These are phyloP conservation scores for Hydraecia micacea DNA, from an alignment of 2,888 invertebrate genomes.

Conservation along the genomic window DNA sequence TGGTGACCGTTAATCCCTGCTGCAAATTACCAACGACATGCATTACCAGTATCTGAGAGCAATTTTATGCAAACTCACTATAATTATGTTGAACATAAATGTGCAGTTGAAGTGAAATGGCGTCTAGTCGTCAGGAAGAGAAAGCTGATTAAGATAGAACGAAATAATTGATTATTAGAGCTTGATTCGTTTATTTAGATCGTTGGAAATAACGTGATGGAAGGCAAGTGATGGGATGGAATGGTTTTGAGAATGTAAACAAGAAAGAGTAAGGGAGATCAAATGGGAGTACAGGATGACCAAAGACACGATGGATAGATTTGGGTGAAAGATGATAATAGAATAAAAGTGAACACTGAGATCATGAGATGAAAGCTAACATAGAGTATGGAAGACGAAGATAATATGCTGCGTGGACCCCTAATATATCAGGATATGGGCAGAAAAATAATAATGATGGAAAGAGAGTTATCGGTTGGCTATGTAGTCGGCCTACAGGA, in stretches of 20 bases:
- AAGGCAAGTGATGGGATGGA: neutral
- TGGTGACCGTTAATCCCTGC: conserved; percentile 49
- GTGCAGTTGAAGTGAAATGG: conserved; percentile 52
- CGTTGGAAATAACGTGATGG: neutral
- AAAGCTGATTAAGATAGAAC: conserved; percentile 52
- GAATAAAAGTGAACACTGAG: neutral
- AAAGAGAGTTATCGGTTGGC: neutral
- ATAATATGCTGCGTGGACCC: neutral
- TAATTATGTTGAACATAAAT: conserved; percentile 54
- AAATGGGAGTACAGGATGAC: neutral
- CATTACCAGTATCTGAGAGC: conserved; percentile 41
- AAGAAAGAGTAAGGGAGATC: neutral
- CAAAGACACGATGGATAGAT: neutral
- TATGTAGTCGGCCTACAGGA: neutral
- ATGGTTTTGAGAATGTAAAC: neutral
- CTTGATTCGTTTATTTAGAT: conserved; percentile 32
- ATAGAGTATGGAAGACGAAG: neutral
- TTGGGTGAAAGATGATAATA: neutral
- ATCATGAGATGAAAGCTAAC: neutral
- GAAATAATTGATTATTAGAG: conserved; percentile 45
- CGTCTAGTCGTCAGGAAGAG: conserved; percentile 53
- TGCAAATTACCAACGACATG: conserved; percentile 41
- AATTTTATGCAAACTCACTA: conserved; percentile 55
- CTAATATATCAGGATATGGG: neutral
- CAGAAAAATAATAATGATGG: neutral